Evolutionary conservation across 1,140 invertebrate genomes (phyloP).

Genomic region (Zaprionus capensis): DNA sequence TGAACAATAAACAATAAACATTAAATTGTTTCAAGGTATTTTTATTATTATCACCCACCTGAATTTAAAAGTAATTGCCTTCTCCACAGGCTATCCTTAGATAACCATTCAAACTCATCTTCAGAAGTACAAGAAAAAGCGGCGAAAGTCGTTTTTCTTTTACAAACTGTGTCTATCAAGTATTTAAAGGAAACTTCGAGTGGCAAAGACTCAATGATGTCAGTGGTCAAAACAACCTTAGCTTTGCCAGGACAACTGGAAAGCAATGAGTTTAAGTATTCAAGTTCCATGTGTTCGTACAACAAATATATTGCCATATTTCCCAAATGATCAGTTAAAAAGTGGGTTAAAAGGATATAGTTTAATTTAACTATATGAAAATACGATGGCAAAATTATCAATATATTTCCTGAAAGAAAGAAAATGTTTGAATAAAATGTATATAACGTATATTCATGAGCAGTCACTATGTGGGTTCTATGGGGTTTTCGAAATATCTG

Average conservation of each 20-base stretch:
- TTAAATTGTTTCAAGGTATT: background rate
- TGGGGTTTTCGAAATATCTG: no score
- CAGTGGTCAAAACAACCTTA: conserved; percentile 67
- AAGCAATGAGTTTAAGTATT: conserved; percentile 46
- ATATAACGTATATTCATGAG: conserved; percentile 3
- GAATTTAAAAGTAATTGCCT: conserved; percentile 31
- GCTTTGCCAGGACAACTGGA: conserved; percentile 18
- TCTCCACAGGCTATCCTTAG: conserved; percentile 55
- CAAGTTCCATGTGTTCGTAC: conserved; percentile 50
- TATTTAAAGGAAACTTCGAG: conserved; percentile 60
- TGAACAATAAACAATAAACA: background rate
- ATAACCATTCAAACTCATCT: conserved; percentile 61
- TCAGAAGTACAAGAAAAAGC: conserved; percentile 36
- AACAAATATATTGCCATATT: conserved; percentile 56
- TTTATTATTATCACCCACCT: background rate
- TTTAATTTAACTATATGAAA: conserved; percentile 74
- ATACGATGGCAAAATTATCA: conserved; percentile 69
- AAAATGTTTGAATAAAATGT: conserved; percentile 24
- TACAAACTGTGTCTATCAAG: conserved; percentile 66
- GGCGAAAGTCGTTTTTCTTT: conserved; percentile 39
- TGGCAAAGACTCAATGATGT: conserved; percentile 61
- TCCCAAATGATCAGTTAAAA: conserved; percentile 58
- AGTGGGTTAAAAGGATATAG: conserved; percentile 64
- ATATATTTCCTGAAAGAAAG: conserved; percentile 65
- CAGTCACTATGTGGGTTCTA: background rate